These are phyloP conservation scores for Mallotus villosus DNA, from an alignment of 2,797 vertebrate genomes.

Conservation along the genomic window DNA sequence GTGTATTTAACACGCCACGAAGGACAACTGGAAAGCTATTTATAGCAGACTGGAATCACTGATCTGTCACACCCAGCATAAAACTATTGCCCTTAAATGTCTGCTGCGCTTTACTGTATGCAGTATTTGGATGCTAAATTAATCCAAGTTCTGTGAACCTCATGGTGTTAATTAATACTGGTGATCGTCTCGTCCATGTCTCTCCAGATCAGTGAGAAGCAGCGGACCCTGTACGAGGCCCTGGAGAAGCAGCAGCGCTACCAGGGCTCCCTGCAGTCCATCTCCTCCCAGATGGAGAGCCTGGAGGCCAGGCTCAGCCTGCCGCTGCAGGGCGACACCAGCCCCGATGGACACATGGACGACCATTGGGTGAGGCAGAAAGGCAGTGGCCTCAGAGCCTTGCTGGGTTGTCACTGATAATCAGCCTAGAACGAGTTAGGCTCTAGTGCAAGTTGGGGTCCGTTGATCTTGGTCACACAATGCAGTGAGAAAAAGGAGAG, in stretches of 20 bases:
- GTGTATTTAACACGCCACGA: too few species aligned
- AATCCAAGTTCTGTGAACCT: too few species aligned
- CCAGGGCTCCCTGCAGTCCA: conserved; percentile 91
- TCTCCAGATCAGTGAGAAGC: conserved; percentile 94
- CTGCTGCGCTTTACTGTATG: too few species aligned
- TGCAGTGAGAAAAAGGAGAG: too few species aligned
- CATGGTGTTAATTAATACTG: background rate
- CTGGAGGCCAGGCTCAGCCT: conserved; percentile 86
- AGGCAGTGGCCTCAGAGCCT: background rate
- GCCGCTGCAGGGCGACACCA: conserved; percentile 78
- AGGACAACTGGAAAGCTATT: too few species aligned
- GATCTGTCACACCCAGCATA: too few species aligned
- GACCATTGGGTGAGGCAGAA: conserved; percentile 82
- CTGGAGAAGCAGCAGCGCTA: conserved; percentile 94
- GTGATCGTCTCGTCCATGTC: background rate
- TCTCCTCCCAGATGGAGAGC: conserved; percentile 95
- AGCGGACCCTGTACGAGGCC: conserved; percentile 92
- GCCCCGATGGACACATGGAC: conserved; percentile 89
- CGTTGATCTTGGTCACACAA: too few species aligned
- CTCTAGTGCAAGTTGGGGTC: too few species aligned
- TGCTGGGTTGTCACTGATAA: background rate
- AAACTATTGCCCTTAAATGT: too few species aligned
- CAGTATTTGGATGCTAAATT: too few species aligned
- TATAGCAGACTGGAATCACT: too few species aligned
- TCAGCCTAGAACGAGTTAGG: too few species aligned